These are phyloP conservation scores for Cordilura impudica DNA, from an alignment of 2,888 invertebrate genomes.

Conservation along the genomic window DNA sequence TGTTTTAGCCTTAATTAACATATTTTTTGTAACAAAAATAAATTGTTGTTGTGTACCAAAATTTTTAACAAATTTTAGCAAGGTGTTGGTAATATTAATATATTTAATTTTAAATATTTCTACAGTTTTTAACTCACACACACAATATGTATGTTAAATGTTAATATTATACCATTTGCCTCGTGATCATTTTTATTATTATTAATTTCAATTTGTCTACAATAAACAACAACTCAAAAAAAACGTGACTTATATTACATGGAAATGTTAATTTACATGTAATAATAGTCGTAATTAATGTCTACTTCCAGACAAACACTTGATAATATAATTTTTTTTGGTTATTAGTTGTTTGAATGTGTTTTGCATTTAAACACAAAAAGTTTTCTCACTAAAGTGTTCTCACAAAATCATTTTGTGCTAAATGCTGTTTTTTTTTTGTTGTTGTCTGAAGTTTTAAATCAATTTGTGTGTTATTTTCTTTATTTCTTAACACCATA, in stretches of 20 bases:
- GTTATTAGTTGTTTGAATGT: neutral
- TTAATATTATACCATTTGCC: neutral
- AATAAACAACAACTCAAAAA: neutral
- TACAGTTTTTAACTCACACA: conserved; percentile 1
- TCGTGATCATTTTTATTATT: neutral
- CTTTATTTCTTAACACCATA: neutral
- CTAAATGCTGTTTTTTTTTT: neutral
- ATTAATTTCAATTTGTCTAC: conserved; percentile 20
- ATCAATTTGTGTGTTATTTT: conserved; percentile 33
- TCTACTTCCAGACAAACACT: conserved; percentile 36
- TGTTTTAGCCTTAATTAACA: neutral
- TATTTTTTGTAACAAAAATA: neutral
- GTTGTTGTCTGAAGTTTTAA: conserved; percentile 33
- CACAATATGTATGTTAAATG: neutral
- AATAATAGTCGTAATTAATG: conserved; percentile 43
- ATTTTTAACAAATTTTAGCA: neutral
- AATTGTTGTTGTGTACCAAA: neutral
- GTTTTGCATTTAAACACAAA: neutral
- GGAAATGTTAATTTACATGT: conserved; percentile 53
- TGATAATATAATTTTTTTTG: conserved; percentile 5
- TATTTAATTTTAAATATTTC: conserved; percentile 6
- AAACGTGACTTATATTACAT: conserved; percentile 38
- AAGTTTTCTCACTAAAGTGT: neutral
- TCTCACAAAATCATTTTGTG: neutral
- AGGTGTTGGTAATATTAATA: conserved; percentile 15